Percentiles rank a stretch among this genome's conserved stretches.
These are phyloP conservation scores for Kryptolebias ocellatus DNA, from an alignment of 2,797 vertebrate genomes.

Conservation along the genomic window DNA sequence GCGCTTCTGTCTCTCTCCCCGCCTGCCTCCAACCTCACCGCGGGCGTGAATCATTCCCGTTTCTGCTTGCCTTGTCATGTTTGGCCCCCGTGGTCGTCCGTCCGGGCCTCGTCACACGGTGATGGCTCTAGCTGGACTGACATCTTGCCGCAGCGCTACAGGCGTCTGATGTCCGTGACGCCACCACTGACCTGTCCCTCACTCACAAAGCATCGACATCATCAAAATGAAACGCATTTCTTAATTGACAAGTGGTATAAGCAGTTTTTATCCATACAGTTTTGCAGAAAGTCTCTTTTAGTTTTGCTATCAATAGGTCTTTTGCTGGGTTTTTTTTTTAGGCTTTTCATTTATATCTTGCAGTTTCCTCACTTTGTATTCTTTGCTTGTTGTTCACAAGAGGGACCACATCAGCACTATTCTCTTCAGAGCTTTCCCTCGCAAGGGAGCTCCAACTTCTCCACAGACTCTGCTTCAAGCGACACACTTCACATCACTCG, in stretches of 20 bases:
- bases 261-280: slow-evolving; percentile 32
- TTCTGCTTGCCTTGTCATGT: slow-evolving; percentile 71
- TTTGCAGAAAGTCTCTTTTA: slow-evolving; percentile 38
- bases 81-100: slow-evolving; percentile 47
- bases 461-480: slow-evolving; percentile 52
- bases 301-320: slow-evolving; percentile 50
- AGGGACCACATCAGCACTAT: slow-evolving; percentile 70
- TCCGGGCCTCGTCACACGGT: slow-evolving; percentile 60
- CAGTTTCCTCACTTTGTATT: slow-evolving; percentile 46
- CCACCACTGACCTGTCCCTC: slow-evolving; percentile 65
- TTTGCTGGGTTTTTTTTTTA: slow-evolving; percentile 15
- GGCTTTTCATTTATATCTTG: slow-evolving; percentile 51
- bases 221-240: slow-evolving; percentile 62
- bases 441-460: slow-evolving; percentile 40
- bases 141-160: slow-evolving; percentile 60
- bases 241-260: slow-evolving; percentile 36
- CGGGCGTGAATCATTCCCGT: slow-evolving; percentile 68
- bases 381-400: slow-evolving; percentile 51
- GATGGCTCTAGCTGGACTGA: slow-evolving; percentile 56
- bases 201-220: slow-evolving; percentile 63
- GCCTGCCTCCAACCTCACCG: slow-evolving; percentile 58
- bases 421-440: slow-evolving; percentile 59
- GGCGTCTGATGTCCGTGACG: slow-evolving; percentile 66
- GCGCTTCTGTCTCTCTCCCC: slow-evolving; percentile 19
- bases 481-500: slow-evolving; percentile 54